phyloP scores from a whole-genome alignment of 2,113 vertebrate species.

The Pontoporia blainvillei region DNA sequence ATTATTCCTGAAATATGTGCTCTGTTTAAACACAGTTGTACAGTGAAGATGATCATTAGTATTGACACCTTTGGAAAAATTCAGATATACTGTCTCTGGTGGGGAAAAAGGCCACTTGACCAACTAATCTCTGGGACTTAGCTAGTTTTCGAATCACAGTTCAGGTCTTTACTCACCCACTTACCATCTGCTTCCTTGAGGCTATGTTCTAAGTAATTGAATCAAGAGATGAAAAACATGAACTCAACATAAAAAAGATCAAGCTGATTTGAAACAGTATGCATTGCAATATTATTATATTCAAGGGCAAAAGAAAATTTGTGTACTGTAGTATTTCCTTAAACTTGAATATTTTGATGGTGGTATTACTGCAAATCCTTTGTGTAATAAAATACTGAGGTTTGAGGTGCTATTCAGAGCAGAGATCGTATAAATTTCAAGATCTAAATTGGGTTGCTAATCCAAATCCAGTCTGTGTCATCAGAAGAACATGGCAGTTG shows the following conservation, averaged over 20 bases:
- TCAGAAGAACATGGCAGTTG: not conserved
- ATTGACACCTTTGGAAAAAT: not conserved
- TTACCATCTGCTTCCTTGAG: constrained; percentile 66
- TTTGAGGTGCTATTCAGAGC: not conserved
- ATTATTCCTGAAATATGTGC: not conserved
- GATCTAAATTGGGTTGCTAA: not conserved
- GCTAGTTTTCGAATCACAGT: constrained; percentile 48
- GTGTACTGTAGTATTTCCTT: not conserved
- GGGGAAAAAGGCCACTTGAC: not conserved
- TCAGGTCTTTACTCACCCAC: constrained; percentile 46
- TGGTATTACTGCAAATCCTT: not conserved
- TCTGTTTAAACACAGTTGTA: not conserved
- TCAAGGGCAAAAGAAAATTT: not conserved
- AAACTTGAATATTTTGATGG: not conserved
- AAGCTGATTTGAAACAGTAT: not conserved
- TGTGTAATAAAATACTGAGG: not conserved
- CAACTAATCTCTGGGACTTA: constrained; percentile 30
- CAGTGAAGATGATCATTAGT: not conserved
- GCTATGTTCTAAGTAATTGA: constrained; percentile 48
- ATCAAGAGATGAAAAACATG: constrained; percentile 47
- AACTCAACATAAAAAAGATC: constrained; percentile 21
- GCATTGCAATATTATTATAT: not conserved
- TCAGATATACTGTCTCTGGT: not conserved
- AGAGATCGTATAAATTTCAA: not conserved
- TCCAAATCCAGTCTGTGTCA: not conserved